Evolutionary conservation across 2,888 invertebrate species (phyloP), one percentile per base, ranked within the genome.

Genomic region (Phalangium opilio): DNA sequence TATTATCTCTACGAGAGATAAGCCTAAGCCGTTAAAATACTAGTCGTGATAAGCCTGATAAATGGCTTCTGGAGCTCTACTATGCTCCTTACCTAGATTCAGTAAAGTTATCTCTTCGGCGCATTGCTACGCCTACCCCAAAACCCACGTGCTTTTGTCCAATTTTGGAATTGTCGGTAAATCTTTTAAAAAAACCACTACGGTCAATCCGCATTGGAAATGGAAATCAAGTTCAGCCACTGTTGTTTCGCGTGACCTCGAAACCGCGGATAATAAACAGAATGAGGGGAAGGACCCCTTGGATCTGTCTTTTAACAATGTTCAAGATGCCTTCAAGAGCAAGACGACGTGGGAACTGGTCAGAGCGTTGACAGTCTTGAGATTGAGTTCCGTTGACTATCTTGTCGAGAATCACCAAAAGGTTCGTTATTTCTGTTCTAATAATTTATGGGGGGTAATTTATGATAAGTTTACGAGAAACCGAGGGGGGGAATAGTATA

Each of bases 321-420:
- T 85, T 20, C 73, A 79, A 60, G 87, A 89, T 58, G 84, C 93
- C 20, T 96, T 89, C 73, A 86, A 87, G 68, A 90, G 90, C 70
- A 95, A 95, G 74, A 87, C 85, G 60, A 91, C 84, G 57, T 78
- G 76, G 71, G 93, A 96, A 70, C 75, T 96, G 58, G 64, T 90
- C 44, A 75, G 95, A 56, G 91, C 89, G 36, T 82, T 87, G 66
- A 61, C 90, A 63, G 93, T 95, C 58, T 91, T 93, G 70, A 79
- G 83, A 64, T 72, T 95, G 66, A 93, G 93, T 70, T 82, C 86
- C 48, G 73, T 83, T 63, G 78, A 82, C 62, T 80, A 78, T 66
- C 69, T 95, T 58, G 93, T 95, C 57, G 83, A 89, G 65, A 78
- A 93, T 71, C 91, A 93, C 65, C 82, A 79, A 73, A 77, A 80